Conservation (phyloP, 1,140 invertebrate species). For the Thalassaphorura encarpata region DNA sequence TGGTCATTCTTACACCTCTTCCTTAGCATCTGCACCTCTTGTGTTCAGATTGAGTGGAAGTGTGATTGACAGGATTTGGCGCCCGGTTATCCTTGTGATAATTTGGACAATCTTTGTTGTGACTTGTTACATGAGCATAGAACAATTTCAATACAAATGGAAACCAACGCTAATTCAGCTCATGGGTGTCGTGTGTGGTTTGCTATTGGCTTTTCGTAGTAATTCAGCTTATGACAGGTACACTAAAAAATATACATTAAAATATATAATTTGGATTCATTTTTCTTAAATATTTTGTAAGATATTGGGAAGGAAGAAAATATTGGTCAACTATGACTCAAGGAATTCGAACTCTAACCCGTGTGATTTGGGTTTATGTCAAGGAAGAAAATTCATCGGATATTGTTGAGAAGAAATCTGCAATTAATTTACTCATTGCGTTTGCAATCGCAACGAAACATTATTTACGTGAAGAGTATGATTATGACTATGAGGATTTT, state of each 20-base stretch:
- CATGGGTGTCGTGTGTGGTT: conserved; percentile 13
- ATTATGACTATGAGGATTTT: conserved; percentile 17
- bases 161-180: conserved; percentile 13
- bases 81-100: too few relatives aligned
- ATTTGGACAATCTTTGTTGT: too few relatives aligned
- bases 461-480: conserved; percentile 21
- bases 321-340: background rate
- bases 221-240: conserved; percentile 23
- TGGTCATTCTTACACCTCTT: too few relatives aligned
- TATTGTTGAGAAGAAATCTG: conserved; percentile 19
- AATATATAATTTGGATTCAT: too few relatives aligned
- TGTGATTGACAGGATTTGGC: too few relatives aligned
- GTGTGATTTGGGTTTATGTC: background rate
- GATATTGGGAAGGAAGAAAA: conserved; percentile 4
- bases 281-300: background rate
- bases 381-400: background rate
- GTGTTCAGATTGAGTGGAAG: too few relatives aligned
- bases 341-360: background rate
- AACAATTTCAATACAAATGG: too few relatives aligned
- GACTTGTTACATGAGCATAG: too few relatives aligned
- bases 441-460: conserved; percentile 15
- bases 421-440: conserved; percentile 16
- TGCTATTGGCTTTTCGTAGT: conserved; percentile 18
- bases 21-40: too few relatives aligned
- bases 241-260: too few relatives aligned